These are phyloP conservation scores for Ispidina lecontei DNA, from an alignment of 2,797 vertebrate genomes.

Conservation along the genomic window DNA sequence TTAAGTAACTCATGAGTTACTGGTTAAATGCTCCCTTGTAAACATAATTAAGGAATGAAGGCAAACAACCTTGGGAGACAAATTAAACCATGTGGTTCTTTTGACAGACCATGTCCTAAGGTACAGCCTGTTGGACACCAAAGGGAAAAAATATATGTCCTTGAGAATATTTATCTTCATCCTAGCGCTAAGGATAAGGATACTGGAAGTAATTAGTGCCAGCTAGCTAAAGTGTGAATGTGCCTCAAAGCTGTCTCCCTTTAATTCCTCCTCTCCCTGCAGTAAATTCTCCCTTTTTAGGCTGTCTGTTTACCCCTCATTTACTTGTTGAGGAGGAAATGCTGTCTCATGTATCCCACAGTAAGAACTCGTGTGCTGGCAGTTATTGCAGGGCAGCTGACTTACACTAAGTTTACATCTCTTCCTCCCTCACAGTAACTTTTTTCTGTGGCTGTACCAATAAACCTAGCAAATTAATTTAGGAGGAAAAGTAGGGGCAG, in stretches of 20 bases:
- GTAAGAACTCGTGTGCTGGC: neutral
- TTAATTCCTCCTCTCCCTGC: neutral
- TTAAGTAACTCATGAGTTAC: neutral
- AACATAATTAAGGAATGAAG: neutral
- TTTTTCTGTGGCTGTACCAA: neutral
- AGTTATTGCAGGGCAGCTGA: neutral
- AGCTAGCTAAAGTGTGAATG: neutral
- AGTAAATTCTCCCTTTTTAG: neutral
- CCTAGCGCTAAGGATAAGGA: neutral
- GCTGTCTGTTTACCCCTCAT: neutral
- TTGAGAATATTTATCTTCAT: neutral
- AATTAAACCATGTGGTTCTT: neutral
- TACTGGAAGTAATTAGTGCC: neutral
- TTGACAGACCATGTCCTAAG: neutral
- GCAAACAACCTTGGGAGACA: neutral
- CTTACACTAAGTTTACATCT: neutral
- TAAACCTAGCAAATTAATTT: neutral
- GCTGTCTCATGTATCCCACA: fast-evolving
- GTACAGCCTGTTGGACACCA: neutral
- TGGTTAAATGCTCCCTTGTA: neutral
- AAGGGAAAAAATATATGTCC: neutral
- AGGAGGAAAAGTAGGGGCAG: neutral
- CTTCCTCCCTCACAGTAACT: neutral
- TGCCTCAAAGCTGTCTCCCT: neutral
- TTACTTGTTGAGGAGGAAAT: neutral